Percentiles rank a stretch among this genome's conserved stretches.
Evolutionary conservation across 2,888 invertebrate genomes (phyloP).

Genomic region (Digitonthophagus gazella): DNA sequence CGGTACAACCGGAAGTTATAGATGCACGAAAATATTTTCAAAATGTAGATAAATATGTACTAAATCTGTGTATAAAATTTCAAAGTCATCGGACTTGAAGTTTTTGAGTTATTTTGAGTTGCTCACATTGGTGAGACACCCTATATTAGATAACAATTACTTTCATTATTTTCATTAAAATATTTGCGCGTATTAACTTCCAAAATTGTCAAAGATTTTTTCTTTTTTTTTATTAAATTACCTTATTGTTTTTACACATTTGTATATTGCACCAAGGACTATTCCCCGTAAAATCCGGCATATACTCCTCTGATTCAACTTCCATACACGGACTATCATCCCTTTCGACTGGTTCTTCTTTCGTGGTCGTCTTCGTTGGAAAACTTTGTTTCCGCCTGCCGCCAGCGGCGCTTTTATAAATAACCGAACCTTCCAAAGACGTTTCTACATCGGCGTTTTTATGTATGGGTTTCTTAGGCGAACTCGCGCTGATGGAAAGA

Average conservation of each 20-base stretch:
- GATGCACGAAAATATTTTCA: no score
- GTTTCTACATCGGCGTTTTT: not conserved
- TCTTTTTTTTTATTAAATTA: not conserved
- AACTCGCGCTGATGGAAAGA: not conserved
- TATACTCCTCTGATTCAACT: slow-evolving; percentile 38
- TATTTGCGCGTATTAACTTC: not conserved
- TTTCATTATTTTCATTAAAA: no score
- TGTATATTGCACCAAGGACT: slow-evolving; percentile 51
- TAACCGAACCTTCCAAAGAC: not conserved
- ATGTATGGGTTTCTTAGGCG: not conserved
- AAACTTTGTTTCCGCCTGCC: slow-evolving; percentile 80
- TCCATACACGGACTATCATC: slow-evolving; percentile 35
- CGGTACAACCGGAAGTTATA: no score
- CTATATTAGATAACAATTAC: slow-evolving; percentile 1
- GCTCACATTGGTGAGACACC: no score
- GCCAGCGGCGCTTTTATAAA: slow-evolving; percentile 42
- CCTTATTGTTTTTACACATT: slow-evolving; percentile 28
- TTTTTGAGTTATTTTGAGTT: no score
- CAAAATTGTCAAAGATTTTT: not conserved
- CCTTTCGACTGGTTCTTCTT: slow-evolving; percentile 32
- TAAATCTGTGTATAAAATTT: no score
- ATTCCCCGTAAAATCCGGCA: slow-evolving; percentile 48
- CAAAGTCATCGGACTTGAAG: no score
- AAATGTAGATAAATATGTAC: no score
- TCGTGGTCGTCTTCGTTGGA: slow-evolving; percentile 63